Evolutionary conservation across 2,888 invertebrate genomes (phyloP).

Genomic region (Mesorhabditis belari): DNA sequence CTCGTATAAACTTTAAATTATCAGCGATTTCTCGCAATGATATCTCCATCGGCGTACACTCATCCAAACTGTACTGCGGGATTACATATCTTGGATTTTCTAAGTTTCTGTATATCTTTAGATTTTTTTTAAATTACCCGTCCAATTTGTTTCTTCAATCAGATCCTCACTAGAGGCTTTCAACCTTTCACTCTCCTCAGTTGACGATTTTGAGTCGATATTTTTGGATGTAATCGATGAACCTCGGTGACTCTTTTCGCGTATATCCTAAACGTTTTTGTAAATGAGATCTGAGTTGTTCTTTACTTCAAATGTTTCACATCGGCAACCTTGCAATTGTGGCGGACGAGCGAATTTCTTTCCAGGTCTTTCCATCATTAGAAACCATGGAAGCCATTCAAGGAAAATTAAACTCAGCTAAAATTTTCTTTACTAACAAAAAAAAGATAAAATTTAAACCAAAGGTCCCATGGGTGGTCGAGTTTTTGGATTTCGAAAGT

Average conservation of each 20-base stretch:
- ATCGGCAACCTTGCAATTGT: neutral
- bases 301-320: too few species aligned
- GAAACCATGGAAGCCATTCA: slow-evolving; percentile 91
- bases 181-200: too few species aligned
- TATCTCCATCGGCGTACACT: neutral
- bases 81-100: too few species aligned
- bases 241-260: too few species aligned
- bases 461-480: neutral
- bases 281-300: too few species aligned
- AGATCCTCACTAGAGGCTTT: too few species aligned
- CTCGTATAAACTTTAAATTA: neutral
- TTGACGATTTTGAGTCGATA: too few species aligned
- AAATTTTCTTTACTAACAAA: neutral
- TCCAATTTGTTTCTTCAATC: too few species aligned
- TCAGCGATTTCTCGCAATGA: neutral
- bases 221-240: too few species aligned
- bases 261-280: too few species aligned
- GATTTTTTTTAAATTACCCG: too few species aligned
- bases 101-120: too few species aligned
- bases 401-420: slow-evolving; percentile 90
- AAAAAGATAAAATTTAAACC: neutral
- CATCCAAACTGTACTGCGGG: neutral
- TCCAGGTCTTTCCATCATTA: slow-evolving; percentile 91
- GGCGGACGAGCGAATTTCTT: slow-evolving; percentile 66
- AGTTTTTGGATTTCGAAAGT: slow-evolving; percentile 44